These are phyloP conservation scores for Calypte anna DNA, from an alignment of 2,113 vertebrate genomes.

Conservation along the genomic window DNA sequence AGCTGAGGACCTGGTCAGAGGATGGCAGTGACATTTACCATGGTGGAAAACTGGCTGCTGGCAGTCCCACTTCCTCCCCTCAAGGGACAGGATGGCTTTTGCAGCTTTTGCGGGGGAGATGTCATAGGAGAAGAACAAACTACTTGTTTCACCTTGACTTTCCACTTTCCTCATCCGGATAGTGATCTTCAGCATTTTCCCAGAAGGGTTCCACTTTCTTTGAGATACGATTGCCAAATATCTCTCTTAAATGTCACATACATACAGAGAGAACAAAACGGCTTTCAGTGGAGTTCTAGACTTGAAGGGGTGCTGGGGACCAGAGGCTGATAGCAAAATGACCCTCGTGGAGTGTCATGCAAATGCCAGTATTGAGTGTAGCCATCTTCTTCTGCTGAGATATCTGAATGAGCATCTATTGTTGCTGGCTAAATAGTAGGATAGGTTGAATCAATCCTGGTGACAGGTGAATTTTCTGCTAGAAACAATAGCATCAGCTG, in stretches of 20 bases:
- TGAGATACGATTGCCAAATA: conserved; percentile 32
- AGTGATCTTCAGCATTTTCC: conserved; percentile 24
- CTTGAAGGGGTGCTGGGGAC: neutral
- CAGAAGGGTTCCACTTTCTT: conserved; percentile 26
- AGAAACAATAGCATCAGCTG: conserved; percentile 26
- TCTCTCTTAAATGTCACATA: conserved; percentile 38
- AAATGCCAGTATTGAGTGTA: neutral
- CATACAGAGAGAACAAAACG: neutral
- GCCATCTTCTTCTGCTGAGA: neutral
- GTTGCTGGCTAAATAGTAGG: neutral
- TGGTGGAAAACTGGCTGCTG: neutral
- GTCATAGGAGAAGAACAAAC: neutral
- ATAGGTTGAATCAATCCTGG: conserved; percentile 24
- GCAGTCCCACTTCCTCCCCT: neutral
- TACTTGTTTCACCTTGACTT: neutral
- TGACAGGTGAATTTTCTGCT: neutral
- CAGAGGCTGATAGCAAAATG: neutral
- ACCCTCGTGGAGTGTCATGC: neutral
- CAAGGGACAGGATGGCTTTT: conserved; percentile 30
- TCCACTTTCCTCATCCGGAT: conserved; percentile 49
- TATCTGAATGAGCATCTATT: conserved; percentile 17
- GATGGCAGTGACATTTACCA: conserved; percentile 8
- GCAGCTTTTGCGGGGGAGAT: neutral
- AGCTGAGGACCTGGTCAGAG: conserved; percentile 10
- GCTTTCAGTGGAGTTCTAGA: neutral